Conservation (phyloP, 2,113 vertebrate species). For the Cathartes aura region DNA sequence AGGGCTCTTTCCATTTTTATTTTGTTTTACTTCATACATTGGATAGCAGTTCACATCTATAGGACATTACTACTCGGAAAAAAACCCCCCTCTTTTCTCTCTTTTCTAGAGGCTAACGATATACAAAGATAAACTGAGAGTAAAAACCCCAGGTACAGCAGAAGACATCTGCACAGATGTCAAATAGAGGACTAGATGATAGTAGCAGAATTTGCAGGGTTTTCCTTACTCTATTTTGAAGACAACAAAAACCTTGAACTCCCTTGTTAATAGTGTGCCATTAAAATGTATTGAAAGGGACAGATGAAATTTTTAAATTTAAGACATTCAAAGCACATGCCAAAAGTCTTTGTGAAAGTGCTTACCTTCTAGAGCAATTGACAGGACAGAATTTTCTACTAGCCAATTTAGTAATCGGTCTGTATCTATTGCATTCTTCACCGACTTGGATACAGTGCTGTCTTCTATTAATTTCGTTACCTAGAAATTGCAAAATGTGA, state of each 20-base stretch:
- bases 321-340: neutral
- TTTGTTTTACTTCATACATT: neutral
- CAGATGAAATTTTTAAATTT: neutral
- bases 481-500: conserved; percentile 73
- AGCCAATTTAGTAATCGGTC: conserved; percentile 96
- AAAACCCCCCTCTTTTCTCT: neutral
- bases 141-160: neutral
- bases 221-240: neutral
- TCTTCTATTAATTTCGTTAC: conserved; percentile 98
- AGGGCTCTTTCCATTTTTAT: neutral
- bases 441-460: conserved; percentile 96
- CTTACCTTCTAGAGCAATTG: conserved; percentile 96
- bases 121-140: neutral
- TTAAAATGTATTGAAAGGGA: neutral
- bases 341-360: neutral
- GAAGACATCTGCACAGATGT: neutral
- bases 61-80: neutral
- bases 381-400: conserved; percentile 96
- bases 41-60: neutral
- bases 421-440: conserved; percentile 98
- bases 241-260: neutral
- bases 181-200: neutral
- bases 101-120: neutral
- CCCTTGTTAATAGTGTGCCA: neutral
- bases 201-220: neutral